Conservation (phyloP, 2,888 invertebrate genomes). For the Cheilosia grossa region DNA sequence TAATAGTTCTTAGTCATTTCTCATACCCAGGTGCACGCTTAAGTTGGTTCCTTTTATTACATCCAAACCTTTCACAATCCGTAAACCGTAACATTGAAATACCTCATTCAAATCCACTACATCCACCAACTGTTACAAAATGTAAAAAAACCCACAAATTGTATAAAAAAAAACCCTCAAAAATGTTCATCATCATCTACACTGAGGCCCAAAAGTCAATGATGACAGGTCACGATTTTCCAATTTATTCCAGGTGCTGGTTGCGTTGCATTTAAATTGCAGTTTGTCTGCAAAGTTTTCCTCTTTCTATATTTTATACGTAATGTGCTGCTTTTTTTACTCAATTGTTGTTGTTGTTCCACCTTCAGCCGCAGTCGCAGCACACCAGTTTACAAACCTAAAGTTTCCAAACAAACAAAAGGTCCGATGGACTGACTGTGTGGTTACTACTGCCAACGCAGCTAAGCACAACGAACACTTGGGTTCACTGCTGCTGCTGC, state of each 20-base stretch:
- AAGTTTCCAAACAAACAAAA: slow-evolving; percentile 58
- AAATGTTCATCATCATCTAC: slow-evolving; percentile 38
- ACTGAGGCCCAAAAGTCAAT: slow-evolving; percentile 37
- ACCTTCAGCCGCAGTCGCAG: slow-evolving; percentile 23
- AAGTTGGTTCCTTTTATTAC: neutral
- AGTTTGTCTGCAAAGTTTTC: slow-evolving; percentile 68
- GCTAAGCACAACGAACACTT: slow-evolving; percentile 1
- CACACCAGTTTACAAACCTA: slow-evolving; percentile 12
- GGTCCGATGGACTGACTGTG: slow-evolving; percentile 14
- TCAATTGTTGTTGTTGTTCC: slow-evolving; percentile 37
- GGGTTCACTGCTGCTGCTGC: neutral
- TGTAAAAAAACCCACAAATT: slow-evolving; percentile 20
- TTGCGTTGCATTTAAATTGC: slow-evolving; percentile 67
- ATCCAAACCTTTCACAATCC: slow-evolving; percentile 29
- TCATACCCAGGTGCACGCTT: neutral
- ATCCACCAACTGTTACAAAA: slow-evolving; percentile 13
- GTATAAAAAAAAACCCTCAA: slow-evolving; percentile 11
- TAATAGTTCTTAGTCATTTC: too few species aligned
- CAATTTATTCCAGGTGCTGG: slow-evolving; percentile 70
- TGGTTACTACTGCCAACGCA: slow-evolving; percentile 13
- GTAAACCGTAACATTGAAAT: slow-evolving; percentile 42
- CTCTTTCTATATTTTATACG: neutral
- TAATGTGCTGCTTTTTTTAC: slow-evolving; percentile 3
- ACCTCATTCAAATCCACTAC: neutral
- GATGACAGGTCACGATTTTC: slow-evolving; percentile 72